phyloP scores from a whole-genome alignment of 2,797 vertebrate genomes.

The Coregonus suidteri region DNA sequence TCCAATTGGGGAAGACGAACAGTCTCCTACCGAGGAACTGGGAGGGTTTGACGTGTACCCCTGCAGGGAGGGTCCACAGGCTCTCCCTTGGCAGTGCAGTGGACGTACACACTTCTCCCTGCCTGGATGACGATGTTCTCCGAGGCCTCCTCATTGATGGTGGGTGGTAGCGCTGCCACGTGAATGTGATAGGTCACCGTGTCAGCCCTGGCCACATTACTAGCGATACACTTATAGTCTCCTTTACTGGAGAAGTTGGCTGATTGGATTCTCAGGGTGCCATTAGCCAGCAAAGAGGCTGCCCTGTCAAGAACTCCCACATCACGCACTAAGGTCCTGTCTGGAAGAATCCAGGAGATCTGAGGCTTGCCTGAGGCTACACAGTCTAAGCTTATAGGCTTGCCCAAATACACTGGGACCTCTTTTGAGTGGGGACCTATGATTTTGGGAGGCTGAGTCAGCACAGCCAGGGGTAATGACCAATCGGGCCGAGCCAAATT shows the following conservation, averaged over 20 bases:
- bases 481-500: slow-evolving; percentile 75
- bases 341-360: slow-evolving; percentile 82
- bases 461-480: slow-evolving; percentile 75
- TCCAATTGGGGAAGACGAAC: slow-evolving; percentile 82
- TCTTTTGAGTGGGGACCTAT: slow-evolving; percentile 57
- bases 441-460: slow-evolving; percentile 76
- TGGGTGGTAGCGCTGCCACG: slow-evolving; percentile 77
- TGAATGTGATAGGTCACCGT: slow-evolving; percentile 77
- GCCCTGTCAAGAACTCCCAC: slow-evolving; percentile 47
- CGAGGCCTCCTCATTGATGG: slow-evolving; percentile 64
- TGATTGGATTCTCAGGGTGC: slow-evolving; percentile 73
- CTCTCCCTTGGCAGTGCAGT: slow-evolving; percentile 78
- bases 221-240: slow-evolving; percentile 82
- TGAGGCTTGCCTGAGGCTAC: slow-evolving; percentile 76
- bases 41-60: slow-evolving; percentile 73
- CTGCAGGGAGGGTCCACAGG: slow-evolving; percentile 75
- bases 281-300: slow-evolving; percentile 72
- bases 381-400: slow-evolving; percentile 69
- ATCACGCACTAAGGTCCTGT: slow-evolving; percentile 74
- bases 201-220: slow-evolving; percentile 80
- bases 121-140: slow-evolving; percentile 65
- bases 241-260: slow-evolving; percentile 79
- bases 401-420: slow-evolving; percentile 71
- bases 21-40: slow-evolving; percentile 74
- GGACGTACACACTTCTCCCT: slow-evolving; percentile 72